Percentiles rank a stretch among this genome's conserved stretches.
These are phyloP conservation scores for Glaucopsyche alexis DNA, from an alignment of 2,888 invertebrate genomes.

Conservation along the genomic window DNA sequence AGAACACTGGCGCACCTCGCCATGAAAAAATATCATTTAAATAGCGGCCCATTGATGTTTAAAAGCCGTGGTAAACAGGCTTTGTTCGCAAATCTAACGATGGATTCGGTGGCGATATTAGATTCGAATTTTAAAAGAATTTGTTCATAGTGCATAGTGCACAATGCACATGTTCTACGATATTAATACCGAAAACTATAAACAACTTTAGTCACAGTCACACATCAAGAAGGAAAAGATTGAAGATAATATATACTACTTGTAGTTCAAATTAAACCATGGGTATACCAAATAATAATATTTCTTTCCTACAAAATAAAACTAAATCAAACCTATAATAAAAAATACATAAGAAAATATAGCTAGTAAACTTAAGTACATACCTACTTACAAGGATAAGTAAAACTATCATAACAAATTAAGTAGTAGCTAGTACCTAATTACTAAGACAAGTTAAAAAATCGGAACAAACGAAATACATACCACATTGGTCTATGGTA, in stretches of 20 bases:
- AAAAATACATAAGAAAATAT: too few species aligned
- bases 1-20: conserved; percentile 63
- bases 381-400: too few species aligned
- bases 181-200: conserved; percentile 27
- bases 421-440: too few species aligned
- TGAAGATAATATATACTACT: neutral
- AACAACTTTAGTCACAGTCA: conserved; percentile 27
- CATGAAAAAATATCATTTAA: conserved; percentile 73
- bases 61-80: conserved; percentile 73
- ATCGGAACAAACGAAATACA: too few species aligned
- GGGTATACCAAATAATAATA: too few species aligned
- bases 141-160: conserved; percentile 25
- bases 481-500: too few species aligned
- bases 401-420: too few species aligned
- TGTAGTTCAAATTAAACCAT: too few species aligned
- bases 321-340: neutral
- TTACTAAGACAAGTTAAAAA: too few species aligned
- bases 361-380: too few species aligned
- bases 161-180: conserved; percentile 1
- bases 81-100: conserved; percentile 54
- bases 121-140: conserved; percentile 61
- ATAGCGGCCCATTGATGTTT: conserved; percentile 76
- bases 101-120: conserved; percentile 75
- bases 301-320: too few species aligned
- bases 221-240: neutral